A percentile compares a stretch with the other conserved stretches of the same genome.
phyloP scores from a whole-genome alignment of 1,140 invertebrate species.

The Nautilus pompilius region DNA sequence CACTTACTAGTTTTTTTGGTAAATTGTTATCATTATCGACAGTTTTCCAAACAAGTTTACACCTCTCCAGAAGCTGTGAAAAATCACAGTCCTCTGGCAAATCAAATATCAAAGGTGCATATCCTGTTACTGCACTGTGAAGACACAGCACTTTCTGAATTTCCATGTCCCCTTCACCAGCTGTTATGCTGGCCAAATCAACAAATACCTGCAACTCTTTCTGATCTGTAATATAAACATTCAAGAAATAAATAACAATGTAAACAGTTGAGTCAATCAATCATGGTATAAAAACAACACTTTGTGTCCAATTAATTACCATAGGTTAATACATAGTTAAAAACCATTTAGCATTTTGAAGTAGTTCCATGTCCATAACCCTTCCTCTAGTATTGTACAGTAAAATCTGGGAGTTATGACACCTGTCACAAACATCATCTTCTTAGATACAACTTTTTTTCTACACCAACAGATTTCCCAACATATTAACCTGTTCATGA shows the following conservation, averaged over 20 bases:
- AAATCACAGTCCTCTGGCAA: slow-evolving; percentile 22
- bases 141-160: slow-evolving; percentile 38
- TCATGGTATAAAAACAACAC: not conserved
- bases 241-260: not conserved
- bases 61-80: slow-evolving; percentile 28
- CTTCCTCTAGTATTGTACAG: not conserved
- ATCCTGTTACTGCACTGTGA: slow-evolving; percentile 42
- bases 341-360: not conserved
- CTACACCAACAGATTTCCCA: too few relatives aligned
- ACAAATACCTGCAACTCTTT: slow-evolving; percentile 51
- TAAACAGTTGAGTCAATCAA: too few relatives aligned
- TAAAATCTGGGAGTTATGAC: not conserved
- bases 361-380: not conserved
- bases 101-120: slow-evolving; percentile 48
- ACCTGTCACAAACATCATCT: too few relatives aligned
- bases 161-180: slow-evolving; percentile 42
- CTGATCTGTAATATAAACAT: slow-evolving; percentile 19
- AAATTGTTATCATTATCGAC: slow-evolving; percentile 32
- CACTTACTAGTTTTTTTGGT: slow-evolving; percentile 36
- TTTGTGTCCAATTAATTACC: not conserved
- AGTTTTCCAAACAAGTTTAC: slow-evolving; percentile 37
- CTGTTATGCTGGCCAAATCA: slow-evolving; percentile 45
- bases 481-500: too few relatives aligned
- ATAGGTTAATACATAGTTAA: not conserved
- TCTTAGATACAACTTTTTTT: too few relatives aligned